These are phyloP conservation scores for Corythornis cristatus DNA, from an alignment of 2,113 vertebrate species.

Conservation along the genomic window DNA sequence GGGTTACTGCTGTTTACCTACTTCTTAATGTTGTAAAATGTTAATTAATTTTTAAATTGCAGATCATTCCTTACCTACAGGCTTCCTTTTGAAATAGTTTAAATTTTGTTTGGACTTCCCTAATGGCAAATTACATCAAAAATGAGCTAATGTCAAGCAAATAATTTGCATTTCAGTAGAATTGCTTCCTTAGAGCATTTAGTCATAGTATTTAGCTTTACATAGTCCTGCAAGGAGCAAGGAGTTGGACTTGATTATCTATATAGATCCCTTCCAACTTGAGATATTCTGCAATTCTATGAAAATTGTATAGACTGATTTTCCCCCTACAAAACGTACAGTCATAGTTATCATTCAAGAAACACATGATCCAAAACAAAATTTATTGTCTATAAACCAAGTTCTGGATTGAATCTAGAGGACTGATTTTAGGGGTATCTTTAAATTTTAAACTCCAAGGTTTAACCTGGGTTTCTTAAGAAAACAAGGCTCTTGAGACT, in stretches of 20 bases:
- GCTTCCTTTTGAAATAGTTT: neutral
- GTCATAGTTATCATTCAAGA: neutral
- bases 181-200: neutral
- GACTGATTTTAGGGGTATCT: neutral
- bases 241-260: neutral
- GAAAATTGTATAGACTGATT: neutral
- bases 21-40: neutral
- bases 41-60: fast-evolving
- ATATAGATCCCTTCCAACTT: neutral
- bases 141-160: neutral
- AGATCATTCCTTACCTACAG: neutral
- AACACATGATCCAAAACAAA: neutral
- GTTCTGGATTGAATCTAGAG: neutral
- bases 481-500: neutral
- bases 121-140: neutral
- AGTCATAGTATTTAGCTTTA: neutral
- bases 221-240: neutral
- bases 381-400: neutral
- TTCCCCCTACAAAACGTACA: neutral
- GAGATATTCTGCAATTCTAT: neutral
- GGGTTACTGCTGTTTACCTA: neutral
- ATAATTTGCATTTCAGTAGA: neutral
- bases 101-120: neutral
- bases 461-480: neutral
- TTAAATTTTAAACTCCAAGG: neutral